Base-by-base conservation (phyloP, 2,888 invertebrate genomes). In the Drosophila fungiperda region DNA sequence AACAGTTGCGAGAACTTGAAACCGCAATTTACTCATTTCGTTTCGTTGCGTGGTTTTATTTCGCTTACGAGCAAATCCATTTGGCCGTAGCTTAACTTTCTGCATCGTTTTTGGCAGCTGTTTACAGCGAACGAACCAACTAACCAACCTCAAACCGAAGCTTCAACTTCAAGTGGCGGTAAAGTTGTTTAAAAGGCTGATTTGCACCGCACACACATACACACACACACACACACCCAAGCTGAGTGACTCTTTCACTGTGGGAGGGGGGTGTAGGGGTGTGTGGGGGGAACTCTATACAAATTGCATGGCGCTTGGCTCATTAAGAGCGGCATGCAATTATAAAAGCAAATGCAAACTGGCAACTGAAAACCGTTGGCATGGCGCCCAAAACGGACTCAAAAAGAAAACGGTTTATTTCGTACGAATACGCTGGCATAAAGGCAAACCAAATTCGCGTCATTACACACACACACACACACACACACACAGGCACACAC, bases 1-100 rank as follows among this genome's bases (percentile, higher is more conserved):
- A 69, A 54, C 72, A 64, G 73, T 79, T 80, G 80, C 72, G 82
- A 82, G 80, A 89, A 88, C 78, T 83, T 83, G 80, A 83, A 77
- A 84, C 90, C 89, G 87, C 87, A 87, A 90, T 87, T 87, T 87
- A 88, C 90, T 89, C 87, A 88, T 88, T 89, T 87, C 89, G 78
- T 88, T 87, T 86, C 75, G 86, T 78, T 80, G 77, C 77, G 77
- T 77, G 80, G 83, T 88, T 88, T 88, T 83, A 78, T 90, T 81
- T 82, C 80, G 88, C 80, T 87, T 89, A 86, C 80, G 86, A 88
- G 73, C 83, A 88, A 88, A 88, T 86, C 86, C 83, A 80, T 86
- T 84, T 87, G 74, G 68, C 40, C 53, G 59, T 62, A 67, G 77
- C 77, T 87, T 73, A 85, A 85, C 89, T 85, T 85, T 85, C 68